Evolutionary conservation across 2,888 invertebrate genomes (phyloP), one percentile per base, ranked within the genome.

Genomic region (Eilema caniola): DNA sequence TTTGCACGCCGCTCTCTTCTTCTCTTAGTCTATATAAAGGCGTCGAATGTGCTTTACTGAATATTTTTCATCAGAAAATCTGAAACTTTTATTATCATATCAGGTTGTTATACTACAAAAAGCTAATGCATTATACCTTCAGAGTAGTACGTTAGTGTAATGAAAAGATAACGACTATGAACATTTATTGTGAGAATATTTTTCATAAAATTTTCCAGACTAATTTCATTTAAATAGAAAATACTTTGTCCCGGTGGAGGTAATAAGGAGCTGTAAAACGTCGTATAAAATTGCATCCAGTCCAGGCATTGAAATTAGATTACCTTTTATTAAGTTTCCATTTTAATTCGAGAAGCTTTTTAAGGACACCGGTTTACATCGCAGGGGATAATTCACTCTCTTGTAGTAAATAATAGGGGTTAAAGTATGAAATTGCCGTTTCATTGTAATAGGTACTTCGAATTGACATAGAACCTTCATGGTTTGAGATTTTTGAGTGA

Each of bases 221-320:
- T 12, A 67, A 33, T 67, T 56, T 20, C 53, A 53, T 56, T 67
- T 37, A 14, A 62, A 67, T 62, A 33, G 33, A 25, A 62, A 62
- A 62, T 28, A 61, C 23, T 24, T 12, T 31, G 24, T 61, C 24
- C 12, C 31, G 11, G 16, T 11, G 33, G 31, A 20, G 3, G 67
- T 25, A 62, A 62, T 53, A 53, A 24, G 56, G 37, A 20, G 37
- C 25, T 57, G 33, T 28, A 62, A 72, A 79, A 70, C 60, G 72
- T 79, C 70, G 71, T 70, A 70, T 68, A 47, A 68, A 72, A 76
- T 79, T 76, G 74, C 70, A 79, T 37, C 61, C 62, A 59, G 57
- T 33, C 59, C 57, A 57, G 68, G 25, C 68, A 25, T 57, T 68
- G 68, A 62, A 37, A 68, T 53, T 24, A 25, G 25, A 37, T 62